Evolutionary conservation across 2,888 invertebrate genomes (phyloP), one percentile per base, ranked within the genome.

Genomic region (Prosapia bicincta): DNA sequence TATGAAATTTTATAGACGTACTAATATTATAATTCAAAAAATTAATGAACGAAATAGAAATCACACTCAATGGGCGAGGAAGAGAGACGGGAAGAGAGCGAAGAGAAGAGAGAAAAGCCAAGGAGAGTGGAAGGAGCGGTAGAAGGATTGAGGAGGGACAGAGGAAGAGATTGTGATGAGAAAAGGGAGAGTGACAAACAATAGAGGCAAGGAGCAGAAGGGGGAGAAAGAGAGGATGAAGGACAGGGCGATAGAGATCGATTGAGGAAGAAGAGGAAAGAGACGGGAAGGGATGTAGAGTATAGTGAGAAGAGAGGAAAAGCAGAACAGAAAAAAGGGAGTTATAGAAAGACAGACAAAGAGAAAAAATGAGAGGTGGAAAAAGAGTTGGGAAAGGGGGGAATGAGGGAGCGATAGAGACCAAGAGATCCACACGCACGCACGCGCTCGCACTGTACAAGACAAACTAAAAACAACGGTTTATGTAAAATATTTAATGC

Each of bases 251-350:
- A 69, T 70, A 71, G 26, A 72, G 72, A 38, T 15, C 26, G 71
- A 54, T 20, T 65, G 32, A 77, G 67, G 20, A 28, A 69, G 26
- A 69, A 24, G n/a, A 28, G 54, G 54, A 65, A 68, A 71, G 69
- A 38, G 66, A 54, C 23, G 30, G 54, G 23, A 70, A 70, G 66
- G 32, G 26, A 26, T 25, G 65, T n/a, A 23, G 30, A 43, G 70
- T 66, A 67, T 69, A 69, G 67, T n/a, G 32, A 76, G 28, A 28
- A 25, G 13, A 66, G 32, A 65, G 69, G 32, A 38, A 26, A 30
- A 32, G 75, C 24, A 70, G 71, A 76, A 32, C 25, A 69, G 28
- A 26, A 38, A 72, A 28, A 38, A 26, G n/a, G n/a, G n/a, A n/a
- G n/a, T n/a, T n/a, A n/a, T n/a, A n/a, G n/a, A n/a, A n/a, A n/a